Base-by-base conservation (phyloP, 2,888 invertebrate genomes). In the Keiferia lycopersicella region DNA sequence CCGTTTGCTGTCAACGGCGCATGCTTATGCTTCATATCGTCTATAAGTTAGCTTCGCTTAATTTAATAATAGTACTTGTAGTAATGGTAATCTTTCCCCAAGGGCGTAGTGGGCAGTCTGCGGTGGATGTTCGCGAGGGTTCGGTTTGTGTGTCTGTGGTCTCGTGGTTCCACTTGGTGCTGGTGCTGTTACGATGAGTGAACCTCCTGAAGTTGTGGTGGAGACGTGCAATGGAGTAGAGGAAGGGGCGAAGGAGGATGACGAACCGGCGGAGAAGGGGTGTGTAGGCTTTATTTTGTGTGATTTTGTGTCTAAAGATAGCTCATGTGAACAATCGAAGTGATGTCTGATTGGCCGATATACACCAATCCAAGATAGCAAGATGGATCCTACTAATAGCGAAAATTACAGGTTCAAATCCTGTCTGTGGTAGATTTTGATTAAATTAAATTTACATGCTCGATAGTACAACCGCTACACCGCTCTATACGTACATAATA, bases 41-140 rank as follows among this genome's bases (percentile, higher is more conserved):
- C 84, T 82, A 81, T 81, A 83, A 84, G 84, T 85, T 84, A 83
- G 85, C 85, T 84, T 86, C 82, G 83, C 82, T 89, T 91, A 91
- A 91, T 91, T 90, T 91, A 91, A 91, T 91, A 91, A 91, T 83
- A 84, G 81, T 82, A 81, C 81, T 82, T 83, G 85, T 87, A 84
- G 84, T 87, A 85, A 84, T 80, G 81, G 84, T 88, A 89, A 90
- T 90, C 88, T 88, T 82, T 84, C 82, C 82, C 86, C 91, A 91
- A 91, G 91, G 91, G 87, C 88, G 81, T 76, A 79, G 74, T 77
- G 79, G 83, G 72, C 86, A 91, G 89, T 91, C 78, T 80, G 76
- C 80, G 79, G 75, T 80, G 79, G 79, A 77, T 77, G 76, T 74
- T 79, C 77, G 81, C 70, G 71, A 79, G 70, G 79, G 79, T 74